Base-by-base conservation (phyloP, 2,113 vertebrate species). In the Malurus alboscapulatus region DNA sequence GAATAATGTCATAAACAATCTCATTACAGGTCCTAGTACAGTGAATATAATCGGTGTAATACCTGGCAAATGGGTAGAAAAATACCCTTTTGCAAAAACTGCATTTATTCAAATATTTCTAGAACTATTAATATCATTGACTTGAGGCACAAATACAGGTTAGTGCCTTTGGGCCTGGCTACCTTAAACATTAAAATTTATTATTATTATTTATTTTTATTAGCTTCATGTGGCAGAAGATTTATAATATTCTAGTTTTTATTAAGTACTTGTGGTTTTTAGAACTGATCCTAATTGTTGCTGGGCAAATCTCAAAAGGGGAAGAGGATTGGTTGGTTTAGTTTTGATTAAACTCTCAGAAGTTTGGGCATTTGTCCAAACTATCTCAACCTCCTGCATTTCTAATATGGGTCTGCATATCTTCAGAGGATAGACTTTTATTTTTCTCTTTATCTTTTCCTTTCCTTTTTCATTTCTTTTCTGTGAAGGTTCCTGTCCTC, bases 161-260 rank as follows among this genome's bases (percentile, higher is more conserved):
- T 89, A 84, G n/a, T 95, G 91, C 81, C 38, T 96, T 92, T 90
- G 86, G 91, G 90, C 55, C 82, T 47, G 79, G 75, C 36, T 93
- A 75, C 72, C 85, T 92, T 80, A 75, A 76, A 58, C 83, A 94
- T 94, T 93, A 94, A 94, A 95, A 96, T 96, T 90, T 94, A 96
- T 95, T 84, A 93, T 96, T 95, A 96, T 92, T 95, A 96, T 95
- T 95, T 95, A 93, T 97, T 97, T 96, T 95, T 97, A 96, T 96
- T 96, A 97, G 90, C 53, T 93, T 95, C 22, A 68, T 72, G 72
- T 95, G 93, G 87, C 91, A 93, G 93, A 95, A 94, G 94, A 96
- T 96, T 96, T 95, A 96, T 97, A 94, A 87, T 96, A 93, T 92
- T 95, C 92, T 79, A 85, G 75, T 72, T 96, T 95, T 93, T 93